Conservation (phyloP, 2,113 vertebrate species). For the Sprattus sprattus region DNA sequence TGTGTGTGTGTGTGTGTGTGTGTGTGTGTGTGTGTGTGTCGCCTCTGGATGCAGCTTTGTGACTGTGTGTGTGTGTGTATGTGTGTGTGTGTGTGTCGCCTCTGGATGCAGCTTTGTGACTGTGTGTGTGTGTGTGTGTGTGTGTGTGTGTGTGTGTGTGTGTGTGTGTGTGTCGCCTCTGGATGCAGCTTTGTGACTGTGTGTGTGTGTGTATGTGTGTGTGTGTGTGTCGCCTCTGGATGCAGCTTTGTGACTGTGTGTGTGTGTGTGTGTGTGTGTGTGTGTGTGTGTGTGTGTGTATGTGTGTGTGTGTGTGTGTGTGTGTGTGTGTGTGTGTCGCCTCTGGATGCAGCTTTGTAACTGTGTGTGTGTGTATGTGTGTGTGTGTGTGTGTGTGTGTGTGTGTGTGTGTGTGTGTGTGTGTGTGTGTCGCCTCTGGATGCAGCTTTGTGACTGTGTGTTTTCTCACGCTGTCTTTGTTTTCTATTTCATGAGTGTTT, state of each 20-base stretch:
- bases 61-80: too few species aligned
- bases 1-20: conserved; percentile 28
- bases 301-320: not conserved
- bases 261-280: not conserved
- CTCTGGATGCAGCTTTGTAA: too few species aligned
- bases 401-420: not conserved
- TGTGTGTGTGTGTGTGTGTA: conserved; percentile 2
- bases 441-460: conserved; percentile 6
- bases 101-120: too few species aligned
- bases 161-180: conserved; percentile 31
- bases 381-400: not conserved
- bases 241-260: too few species aligned
- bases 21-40: too few species aligned
- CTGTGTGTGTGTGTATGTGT: not conserved
- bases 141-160: not conserved
- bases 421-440: not conserved
- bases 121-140: too few species aligned
- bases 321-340: not conserved
- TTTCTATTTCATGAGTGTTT: conserved; percentile 29
- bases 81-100: too few species aligned
- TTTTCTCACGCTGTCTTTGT: conserved; percentile 25
- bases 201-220: conserved; percentile 26
- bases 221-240: too few species aligned
- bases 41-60: too few species aligned
- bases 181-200: too few species aligned